Evolutionary conservation across 2,797 vertebrate genomes (phyloP), one percentile per base, ranked within the genome.

Genomic region (Mallotus villosus): DNA sequence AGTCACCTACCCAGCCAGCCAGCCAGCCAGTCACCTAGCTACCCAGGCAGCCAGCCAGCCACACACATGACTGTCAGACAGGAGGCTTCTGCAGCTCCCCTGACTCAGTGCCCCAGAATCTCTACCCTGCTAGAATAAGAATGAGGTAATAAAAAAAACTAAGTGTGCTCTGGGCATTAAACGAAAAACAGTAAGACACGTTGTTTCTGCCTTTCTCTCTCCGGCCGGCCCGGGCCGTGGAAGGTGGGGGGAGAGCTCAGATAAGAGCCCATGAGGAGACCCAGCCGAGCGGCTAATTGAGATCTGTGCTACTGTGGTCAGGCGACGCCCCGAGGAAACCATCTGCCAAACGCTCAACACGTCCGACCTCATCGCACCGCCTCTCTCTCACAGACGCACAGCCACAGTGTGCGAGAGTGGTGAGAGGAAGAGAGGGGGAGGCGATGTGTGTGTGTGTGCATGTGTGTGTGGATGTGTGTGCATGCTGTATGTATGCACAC

Each of bases 251-350:
- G 32, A 5, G 78, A 77, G 64, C 67, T 72, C 58, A 49, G 76
- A 81, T 81, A 80, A 83, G 82, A 66, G 72, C 65, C 70, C 76
- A 80, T 73, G 78, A 74, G 70, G 67, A 75, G 79, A 11, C 55
- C 71, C 81, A 81, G 71, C 68, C 74, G 71, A 82, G 85, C 82
- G 78, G 74, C 75, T 87, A 84, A 87, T 87, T 87, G 79, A 85
- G 82, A 79, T 81, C 78, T 69, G 81, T 66, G 65, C 72, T 64
- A 69, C 73, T 82, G 80, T 68, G 74, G 74, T 66, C 76, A 58
- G 60, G 49, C 8, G 32, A 67, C 55, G 72, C 82, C 70, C 53
- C 16, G 11, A 74, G 85, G 70, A 58, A 81, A 25, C 73, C 71
- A 75, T 73, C 74, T 68, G 68, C 75, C 71, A 78, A 86, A 69